A percentile compares a stretch with the other conserved stretches of the same genome.
Conservation (phyloP, 2,888 invertebrate species). For the Salticus scenicus region DNA sequence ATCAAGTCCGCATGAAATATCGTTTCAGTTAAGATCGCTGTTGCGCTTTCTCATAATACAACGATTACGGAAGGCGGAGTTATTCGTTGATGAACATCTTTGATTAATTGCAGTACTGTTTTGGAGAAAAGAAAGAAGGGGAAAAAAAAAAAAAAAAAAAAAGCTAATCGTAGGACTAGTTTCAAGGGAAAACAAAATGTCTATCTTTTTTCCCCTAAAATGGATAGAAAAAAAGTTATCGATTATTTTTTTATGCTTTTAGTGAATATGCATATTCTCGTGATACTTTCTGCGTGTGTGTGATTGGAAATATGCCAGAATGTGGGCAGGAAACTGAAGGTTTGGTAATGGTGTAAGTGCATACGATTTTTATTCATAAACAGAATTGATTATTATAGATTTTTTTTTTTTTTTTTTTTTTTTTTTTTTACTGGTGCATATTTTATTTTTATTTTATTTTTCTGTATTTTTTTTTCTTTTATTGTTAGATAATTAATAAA, state of each 20-base stretch:
- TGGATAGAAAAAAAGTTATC: conserved; percentile 4
- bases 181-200: not conserved
- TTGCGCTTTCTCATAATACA: not conserved
- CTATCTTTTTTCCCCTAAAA: not conserved
- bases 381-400: not conserved
- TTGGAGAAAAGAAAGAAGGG: too few species aligned
- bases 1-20: too few species aligned
- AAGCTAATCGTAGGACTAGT: not conserved
- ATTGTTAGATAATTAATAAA: too few species aligned
- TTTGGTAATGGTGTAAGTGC: not conserved
- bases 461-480: too few species aligned
- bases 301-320: conserved; percentile 8
- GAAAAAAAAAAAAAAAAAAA: too few species aligned
- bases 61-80: not conserved
- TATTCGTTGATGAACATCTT: not conserved
- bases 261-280: conserved; percentile 6
- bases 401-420: not conserved
- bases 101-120: too few species aligned
- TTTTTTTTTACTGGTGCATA: too few species aligned
- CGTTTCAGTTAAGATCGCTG: too few species aligned
- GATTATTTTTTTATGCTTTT: not conserved
- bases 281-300: conserved; percentile 6
- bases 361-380: not conserved
- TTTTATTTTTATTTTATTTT: too few species aligned
- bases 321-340: conserved; percentile 7